phyloP scores from a whole-genome alignment of 2,113 vertebrate species.

The Cavia porcellus region DNA sequence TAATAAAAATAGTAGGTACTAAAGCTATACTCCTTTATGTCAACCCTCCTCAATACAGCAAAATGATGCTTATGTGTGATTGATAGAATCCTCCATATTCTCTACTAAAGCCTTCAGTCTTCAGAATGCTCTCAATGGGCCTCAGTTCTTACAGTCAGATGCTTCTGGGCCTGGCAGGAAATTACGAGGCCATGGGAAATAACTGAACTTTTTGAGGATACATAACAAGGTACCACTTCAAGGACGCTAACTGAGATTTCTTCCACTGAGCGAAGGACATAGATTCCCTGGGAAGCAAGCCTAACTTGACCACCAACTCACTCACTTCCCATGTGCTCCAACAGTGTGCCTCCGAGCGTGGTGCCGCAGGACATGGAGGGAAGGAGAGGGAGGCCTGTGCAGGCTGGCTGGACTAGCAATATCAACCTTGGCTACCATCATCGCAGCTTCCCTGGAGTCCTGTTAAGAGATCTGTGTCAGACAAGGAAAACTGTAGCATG shows the following conservation, averaged over 20 bases:
- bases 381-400: neutral
- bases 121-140: neutral
- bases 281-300: conserved; percentile 46
- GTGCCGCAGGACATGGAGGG: neutral
- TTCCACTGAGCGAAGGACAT: conserved; percentile 57
- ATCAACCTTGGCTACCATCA: conserved; percentile 9
- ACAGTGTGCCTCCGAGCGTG: neutral
- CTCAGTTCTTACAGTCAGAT: conserved; percentile 33
- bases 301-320: neutral
- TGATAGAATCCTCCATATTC: neutral
- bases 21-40: conserved; percentile 21
- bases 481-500: conserved; percentile 57
- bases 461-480: conserved; percentile 58
- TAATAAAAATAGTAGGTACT: conserved; percentile 65
- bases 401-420: neutral
- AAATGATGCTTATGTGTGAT: conserved; percentile 63
- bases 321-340: neutral
- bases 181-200: conserved; percentile 65
- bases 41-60: conserved; percentile 50
- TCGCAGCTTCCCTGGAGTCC: conserved; percentile 38
- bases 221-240: conserved; percentile 58
- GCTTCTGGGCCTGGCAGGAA: conserved; percentile 62
- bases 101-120: neutral
- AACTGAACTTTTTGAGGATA: conserved; percentile 70
- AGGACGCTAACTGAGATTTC: conserved; percentile 57